Evolutionary conservation across 2,888 invertebrate genomes (phyloP).

Genomic region (Drosophila borealis): DNA sequence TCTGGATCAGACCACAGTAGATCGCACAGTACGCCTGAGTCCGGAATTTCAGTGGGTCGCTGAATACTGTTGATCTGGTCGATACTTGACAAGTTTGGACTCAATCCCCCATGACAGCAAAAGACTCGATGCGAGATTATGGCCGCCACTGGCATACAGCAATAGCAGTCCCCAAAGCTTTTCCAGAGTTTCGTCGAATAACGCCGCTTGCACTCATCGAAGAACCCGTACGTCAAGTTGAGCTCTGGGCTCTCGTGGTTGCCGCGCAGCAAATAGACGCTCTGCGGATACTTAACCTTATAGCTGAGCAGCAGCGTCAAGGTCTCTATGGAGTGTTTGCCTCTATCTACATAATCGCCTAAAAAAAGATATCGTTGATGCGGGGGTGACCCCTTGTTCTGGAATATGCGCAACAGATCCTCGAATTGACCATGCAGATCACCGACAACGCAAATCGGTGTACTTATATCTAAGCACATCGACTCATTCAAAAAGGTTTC

Average conservation of each 20-base stretch:
- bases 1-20: constrained; percentile 98
- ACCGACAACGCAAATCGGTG: constrained; percentile 43
- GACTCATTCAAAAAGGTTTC: constrained; percentile 29
- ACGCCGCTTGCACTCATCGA: constrained; percentile 95
- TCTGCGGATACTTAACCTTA: constrained; percentile 39
- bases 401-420: constrained; percentile 40
- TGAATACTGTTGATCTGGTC: constrained; percentile 99
- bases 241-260: constrained; percentile 92
- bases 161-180: constrained; percentile 97
- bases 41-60: constrained; percentile 98
- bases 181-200: constrained; percentile 99
- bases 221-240: constrained; percentile 95
- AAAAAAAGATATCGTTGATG: constrained; percentile 36
- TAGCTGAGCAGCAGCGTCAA: constrained; percentile 33
- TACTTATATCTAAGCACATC: constrained; percentile 34
- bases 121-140: constrained; percentile 93
- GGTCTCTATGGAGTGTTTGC: constrained; percentile 50
- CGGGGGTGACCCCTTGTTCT: constrained; percentile 35
- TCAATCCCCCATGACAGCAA: constrained; percentile 91
- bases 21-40: constrained; percentile 97
- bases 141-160: constrained; percentile 89
- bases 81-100: constrained; percentile 90
- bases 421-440: constrained; percentile 49
- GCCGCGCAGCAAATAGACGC: constrained; percentile 39
- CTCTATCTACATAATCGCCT: constrained; percentile 58